Conservation (phyloP, 1,140 invertebrate species). For the Apocrypta bakeri region DNA sequence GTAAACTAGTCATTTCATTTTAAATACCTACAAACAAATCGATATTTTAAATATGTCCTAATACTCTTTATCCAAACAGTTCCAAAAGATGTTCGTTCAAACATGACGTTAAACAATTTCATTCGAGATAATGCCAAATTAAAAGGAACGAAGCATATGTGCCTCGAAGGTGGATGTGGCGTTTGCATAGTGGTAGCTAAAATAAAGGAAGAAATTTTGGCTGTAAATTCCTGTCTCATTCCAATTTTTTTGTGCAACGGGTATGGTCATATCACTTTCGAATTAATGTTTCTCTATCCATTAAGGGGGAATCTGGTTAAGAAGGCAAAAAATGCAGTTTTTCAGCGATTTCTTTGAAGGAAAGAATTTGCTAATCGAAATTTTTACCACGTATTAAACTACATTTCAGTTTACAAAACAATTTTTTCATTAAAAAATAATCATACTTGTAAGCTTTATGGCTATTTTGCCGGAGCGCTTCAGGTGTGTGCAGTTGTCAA, state of each 20-base stretch:
- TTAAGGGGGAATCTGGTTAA: too few relatives aligned
- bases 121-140: constrained; percentile 80
- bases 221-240: constrained; percentile 81
- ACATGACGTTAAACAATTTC: constrained; percentile 81
- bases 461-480: too few relatives aligned
- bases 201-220: constrained; percentile 75
- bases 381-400: too few relatives aligned
- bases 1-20: neutral
- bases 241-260: constrained; percentile 67
- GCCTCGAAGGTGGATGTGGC: constrained; percentile 89
- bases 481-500: too few relatives aligned
- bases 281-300: too few relatives aligned
- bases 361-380: too few relatives aligned
- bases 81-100: constrained; percentile 65
- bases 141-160: constrained; percentile 87
- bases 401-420: too few relatives aligned
- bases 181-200: constrained; percentile 82
- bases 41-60: too few relatives aligned
- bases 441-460: too few relatives aligned
- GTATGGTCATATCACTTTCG: neutral
- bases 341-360: too few relatives aligned
- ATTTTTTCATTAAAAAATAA: too few relatives aligned
- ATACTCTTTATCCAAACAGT: constrained; percentile 59
- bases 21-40: neutral
- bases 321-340: too few relatives aligned